These are phyloP conservation scores for Garrulus glandarius DNA, from an alignment of 2,797 vertebrate species.

Conservation along the genomic window DNA sequence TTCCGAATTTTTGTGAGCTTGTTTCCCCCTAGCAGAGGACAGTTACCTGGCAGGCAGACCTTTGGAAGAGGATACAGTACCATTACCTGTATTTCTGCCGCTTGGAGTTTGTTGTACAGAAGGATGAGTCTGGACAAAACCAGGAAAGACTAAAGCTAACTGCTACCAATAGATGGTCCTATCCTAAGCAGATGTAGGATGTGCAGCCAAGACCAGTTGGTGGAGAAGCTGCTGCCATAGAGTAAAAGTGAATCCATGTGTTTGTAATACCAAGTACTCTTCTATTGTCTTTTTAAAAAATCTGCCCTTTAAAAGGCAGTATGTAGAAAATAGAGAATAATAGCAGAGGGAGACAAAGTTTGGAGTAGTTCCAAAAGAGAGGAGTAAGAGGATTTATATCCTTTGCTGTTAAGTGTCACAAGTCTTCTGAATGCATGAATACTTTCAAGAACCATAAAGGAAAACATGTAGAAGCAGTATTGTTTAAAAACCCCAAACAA, in stretches of 20 bases:
- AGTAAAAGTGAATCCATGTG: not conserved
- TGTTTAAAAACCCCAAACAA: not conserved
- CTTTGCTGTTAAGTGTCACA: not conserved
- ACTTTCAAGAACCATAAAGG: not conserved
- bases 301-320: not conserved
- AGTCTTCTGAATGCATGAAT: not conserved
- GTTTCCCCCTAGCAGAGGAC: not conserved
- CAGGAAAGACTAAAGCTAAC: not conserved
- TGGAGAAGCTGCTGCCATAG: not conserved
- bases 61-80: not conserved
- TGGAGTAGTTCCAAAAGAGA: not conserved
- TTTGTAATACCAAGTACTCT: not conserved
- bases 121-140: not conserved
- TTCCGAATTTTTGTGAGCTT: not conserved
- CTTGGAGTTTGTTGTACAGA: not conserved
- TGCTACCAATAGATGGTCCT: not conserved
- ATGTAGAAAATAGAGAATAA: not conserved
- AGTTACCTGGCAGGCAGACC: not conserved
- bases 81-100: not conserved
- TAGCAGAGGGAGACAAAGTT: not conserved
- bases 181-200: not conserved
- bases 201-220: not conserved
- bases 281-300: not conserved
- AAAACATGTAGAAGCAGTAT: not conserved
- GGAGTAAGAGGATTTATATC: not conserved